These are phyloP conservation scores for Syngnathus acus DNA, from an alignment of 2,797 vertebrate species.

Conservation along the genomic window DNA sequence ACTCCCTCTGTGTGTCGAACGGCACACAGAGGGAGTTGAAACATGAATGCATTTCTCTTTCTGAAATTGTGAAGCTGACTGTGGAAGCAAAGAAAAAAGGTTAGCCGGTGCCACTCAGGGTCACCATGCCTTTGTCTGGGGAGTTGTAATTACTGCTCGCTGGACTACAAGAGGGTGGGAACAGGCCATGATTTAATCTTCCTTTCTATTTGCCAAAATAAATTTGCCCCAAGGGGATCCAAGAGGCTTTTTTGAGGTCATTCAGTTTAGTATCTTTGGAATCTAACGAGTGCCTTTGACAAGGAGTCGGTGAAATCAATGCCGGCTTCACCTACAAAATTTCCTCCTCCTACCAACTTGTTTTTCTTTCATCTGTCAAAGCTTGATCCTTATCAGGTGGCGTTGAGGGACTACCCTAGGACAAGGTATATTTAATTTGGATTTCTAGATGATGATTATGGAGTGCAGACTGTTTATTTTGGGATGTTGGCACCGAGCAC, in stretches of 20 bases:
- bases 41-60: constrained; percentile 36
- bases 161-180: constrained; percentile 43
- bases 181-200: constrained; percentile 50
- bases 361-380: constrained; percentile 5
- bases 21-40: no score
- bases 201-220: constrained; percentile 48
- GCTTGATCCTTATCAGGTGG: background rate
- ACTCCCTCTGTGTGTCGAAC: constrained; percentile 13
- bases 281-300: constrained; percentile 33
- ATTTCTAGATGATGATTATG: constrained; percentile 9
- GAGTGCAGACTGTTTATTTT: constrained; percentile 20
- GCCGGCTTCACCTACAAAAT: constrained; percentile 18
- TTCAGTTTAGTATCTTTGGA: constrained; percentile 36
- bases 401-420: background rate
- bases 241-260: constrained; percentile 41
- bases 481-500: constrained; percentile 4
- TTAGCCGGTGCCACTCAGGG: constrained; percentile 42
- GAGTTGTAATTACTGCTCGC: constrained; percentile 58
- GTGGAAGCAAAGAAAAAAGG: constrained; percentile 44
- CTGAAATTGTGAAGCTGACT: constrained; percentile 58
- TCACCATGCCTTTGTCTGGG: constrained; percentile 52
- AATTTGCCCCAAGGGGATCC: constrained; percentile 37
- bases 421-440: constrained; percentile 8
- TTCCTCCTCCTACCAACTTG: constrained; percentile 1
- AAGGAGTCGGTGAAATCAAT: constrained; percentile 24